phyloP scores from a whole-genome alignment of 2,797 vertebrate species.

The Aplochiton taeniatus region DNA sequence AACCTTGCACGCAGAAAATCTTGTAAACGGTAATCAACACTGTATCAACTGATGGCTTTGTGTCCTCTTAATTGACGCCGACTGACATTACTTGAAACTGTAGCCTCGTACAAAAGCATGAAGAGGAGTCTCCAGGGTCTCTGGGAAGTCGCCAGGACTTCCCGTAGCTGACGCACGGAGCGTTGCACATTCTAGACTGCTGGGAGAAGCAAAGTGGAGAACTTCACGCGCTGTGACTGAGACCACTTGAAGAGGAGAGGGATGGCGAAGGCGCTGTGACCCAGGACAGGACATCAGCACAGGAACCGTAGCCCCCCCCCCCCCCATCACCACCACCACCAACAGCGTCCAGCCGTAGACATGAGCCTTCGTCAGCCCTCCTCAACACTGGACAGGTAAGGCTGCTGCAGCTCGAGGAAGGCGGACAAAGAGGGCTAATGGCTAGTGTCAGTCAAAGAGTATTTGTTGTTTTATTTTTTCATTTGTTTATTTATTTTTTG shows the following conservation, averaged over 20 bases:
- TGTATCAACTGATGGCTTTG: constrained; percentile 14
- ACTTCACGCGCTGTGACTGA: constrained; percentile 30
- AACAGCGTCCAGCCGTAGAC: constrained; percentile 54
- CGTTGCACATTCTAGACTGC: constrained; percentile 27
- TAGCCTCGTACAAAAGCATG: constrained; percentile 46
- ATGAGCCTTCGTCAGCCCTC: constrained; percentile 79
- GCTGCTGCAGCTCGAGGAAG: background rate
- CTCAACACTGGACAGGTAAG: constrained; percentile 80
- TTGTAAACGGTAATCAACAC: background rate
- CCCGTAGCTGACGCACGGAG: constrained; percentile 29
- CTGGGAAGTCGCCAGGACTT: constrained; percentile 43
- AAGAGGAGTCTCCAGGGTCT: constrained; percentile 25
- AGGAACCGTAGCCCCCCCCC: constrained; percentile 21
- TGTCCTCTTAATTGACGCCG: constrained; percentile 13
- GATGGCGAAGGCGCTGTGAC: constrained; percentile 35
- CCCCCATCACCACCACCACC: too few relatives aligned
- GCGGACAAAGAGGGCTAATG: background rate
- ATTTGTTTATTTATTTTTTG: too few relatives aligned
- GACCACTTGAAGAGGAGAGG: constrained; percentile 29
- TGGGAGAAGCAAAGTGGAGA: constrained; percentile 24
- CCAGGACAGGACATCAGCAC: constrained; percentile 21
- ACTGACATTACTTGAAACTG: constrained; percentile 27
- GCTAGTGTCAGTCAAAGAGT: background rate
- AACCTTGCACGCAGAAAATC: constrained; percentile 6
- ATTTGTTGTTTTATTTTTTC: too few relatives aligned